Conservation (phyloP, 1,140 invertebrate genomes). For the Pristionchus pacificus region DNA sequence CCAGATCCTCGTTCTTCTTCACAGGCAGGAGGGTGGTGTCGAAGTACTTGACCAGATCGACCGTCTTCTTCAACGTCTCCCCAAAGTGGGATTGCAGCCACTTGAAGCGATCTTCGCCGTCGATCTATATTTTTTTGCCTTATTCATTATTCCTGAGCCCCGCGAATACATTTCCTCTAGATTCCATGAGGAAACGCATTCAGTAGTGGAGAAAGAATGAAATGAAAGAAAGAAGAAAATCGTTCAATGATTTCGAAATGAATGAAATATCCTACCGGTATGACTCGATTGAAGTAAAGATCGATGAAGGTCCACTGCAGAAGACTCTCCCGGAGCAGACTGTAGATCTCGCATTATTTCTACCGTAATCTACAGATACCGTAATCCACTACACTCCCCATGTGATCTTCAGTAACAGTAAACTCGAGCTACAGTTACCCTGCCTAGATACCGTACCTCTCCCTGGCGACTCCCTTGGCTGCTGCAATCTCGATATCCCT, state of each 20-base stretch:
- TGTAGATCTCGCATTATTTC: no score
- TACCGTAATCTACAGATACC: no score
- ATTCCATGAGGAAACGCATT: no score
- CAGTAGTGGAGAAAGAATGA: no score
- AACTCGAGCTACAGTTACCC: no score
- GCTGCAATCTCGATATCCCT: not conserved
- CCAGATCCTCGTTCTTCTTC: not conserved
- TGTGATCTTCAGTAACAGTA: no score
- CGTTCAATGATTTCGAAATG: no score
- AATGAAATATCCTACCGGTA: conserved; percentile 11
- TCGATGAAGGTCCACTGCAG: conserved; percentile 28
- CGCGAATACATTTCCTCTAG: not conserved
- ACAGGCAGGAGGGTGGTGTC: conserved; percentile 5
- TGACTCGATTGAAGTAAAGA: conserved; percentile 29
- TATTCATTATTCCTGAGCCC: not conserved
- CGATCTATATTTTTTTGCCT: conserved; percentile 9
- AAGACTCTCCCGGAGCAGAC: not conserved
- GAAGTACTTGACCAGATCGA: conserved; percentile 16
- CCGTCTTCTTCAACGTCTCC: conserved; percentile 21
- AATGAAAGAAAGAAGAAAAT: no score
- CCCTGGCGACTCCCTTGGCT: no score
- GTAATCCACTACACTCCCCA: no score
- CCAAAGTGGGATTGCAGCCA: conserved; percentile 21
- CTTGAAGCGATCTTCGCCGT: conserved; percentile 16
- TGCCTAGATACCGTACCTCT: no score